These are phyloP conservation scores for Drosophila testacea DNA, from an alignment of 2,888 invertebrate genomes.

Conservation along the genomic window DNA sequence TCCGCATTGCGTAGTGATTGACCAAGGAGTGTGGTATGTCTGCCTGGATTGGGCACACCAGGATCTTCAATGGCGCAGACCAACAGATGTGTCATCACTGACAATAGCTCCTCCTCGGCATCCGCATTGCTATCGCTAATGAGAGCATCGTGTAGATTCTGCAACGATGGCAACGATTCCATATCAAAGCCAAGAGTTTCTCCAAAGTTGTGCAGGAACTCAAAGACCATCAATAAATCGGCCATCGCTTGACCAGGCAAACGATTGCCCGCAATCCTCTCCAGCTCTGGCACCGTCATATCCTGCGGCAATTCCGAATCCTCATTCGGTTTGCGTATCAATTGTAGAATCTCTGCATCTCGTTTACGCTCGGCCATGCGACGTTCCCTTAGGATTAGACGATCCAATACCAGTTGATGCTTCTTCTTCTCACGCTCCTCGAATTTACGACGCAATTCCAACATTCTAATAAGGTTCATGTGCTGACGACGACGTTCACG, in stretches of 20 bases:
- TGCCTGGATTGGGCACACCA: conserved; percentile 94
- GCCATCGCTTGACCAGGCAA: conserved; percentile 95
- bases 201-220: conserved; percentile 98
- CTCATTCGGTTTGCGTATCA: conserved; percentile 93
- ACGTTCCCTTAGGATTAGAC: conserved; percentile 93
- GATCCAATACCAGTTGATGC: conserved; percentile 90
- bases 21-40: conserved; percentile 95
- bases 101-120: conserved; percentile 93
- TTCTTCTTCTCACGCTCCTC: conserved; percentile 92
- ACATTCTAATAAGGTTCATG: conserved; percentile 93
- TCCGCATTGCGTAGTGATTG: conserved; percentile 96
- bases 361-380: conserved; percentile 90
- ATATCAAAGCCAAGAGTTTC: conserved; percentile 97
- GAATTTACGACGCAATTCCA: conserved; percentile 94
- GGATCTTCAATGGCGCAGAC: conserved; percentile 97
- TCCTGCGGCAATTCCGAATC: conserved; percentile 94
- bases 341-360: conserved; percentile 89
- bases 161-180: conserved; percentile 94
- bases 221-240: conserved; percentile 97
- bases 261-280: conserved; percentile 92
- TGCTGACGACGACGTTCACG: conserved; percentile 95
- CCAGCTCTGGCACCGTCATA: conserved; percentile 89
- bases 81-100: conserved; percentile 94
- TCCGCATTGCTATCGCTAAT: conserved; percentile 91
- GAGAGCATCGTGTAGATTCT: conserved; percentile 94